Percentiles rank a stretch among this genome's conserved stretches.
phyloP scores from a whole-genome alignment of 1,140 invertebrate genomes.

The Drosophila carrolli region DNA sequence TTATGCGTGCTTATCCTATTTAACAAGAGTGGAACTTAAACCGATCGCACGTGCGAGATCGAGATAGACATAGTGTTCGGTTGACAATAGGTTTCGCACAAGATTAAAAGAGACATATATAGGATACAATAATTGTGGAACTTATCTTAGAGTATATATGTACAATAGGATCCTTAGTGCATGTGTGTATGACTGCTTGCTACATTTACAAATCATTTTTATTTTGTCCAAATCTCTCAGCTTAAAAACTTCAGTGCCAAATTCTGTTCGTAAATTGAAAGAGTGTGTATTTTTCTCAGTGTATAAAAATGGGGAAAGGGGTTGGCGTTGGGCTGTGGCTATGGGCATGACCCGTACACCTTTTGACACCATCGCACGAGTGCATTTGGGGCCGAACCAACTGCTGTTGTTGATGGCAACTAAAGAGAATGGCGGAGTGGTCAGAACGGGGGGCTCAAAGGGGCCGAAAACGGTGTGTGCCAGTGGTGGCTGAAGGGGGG shows the following conservation, averaged over 20 bases:
- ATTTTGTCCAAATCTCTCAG: too few relatives aligned
- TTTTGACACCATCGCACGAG: conserved; percentile 68
- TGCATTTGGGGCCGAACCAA: conserved; percentile 39
- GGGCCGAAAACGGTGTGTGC: conserved; percentile 13
- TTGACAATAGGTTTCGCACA: too few relatives aligned
- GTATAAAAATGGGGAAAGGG: not conserved
- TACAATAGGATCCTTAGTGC: too few relatives aligned
- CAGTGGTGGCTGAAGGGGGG: conserved; percentile 12
- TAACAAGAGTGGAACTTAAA: too few relatives aligned
- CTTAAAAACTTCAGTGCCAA: not conserved
- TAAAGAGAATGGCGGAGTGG: conserved; percentile 4
- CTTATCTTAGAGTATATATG: too few relatives aligned
- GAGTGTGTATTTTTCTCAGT: not conserved
- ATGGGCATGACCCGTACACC: conserved; percentile 63
- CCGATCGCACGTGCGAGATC: too few relatives aligned
- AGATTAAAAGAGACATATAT: too few relatives aligned
- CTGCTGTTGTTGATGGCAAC: conserved; percentile 41
- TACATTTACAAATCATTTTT: too few relatives aligned
- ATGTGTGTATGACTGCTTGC: too few relatives aligned
- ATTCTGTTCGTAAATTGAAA: not conserved
- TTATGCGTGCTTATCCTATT: too few relatives aligned
- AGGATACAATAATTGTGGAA: too few relatives aligned
- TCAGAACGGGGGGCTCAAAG: not conserved
- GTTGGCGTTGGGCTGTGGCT: not conserved
- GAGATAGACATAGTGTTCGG: too few relatives aligned